These are phyloP conservation scores for Urophycis tenuis DNA, from an alignment of 2,797 vertebrate genomes.

Conservation along the genomic window DNA sequence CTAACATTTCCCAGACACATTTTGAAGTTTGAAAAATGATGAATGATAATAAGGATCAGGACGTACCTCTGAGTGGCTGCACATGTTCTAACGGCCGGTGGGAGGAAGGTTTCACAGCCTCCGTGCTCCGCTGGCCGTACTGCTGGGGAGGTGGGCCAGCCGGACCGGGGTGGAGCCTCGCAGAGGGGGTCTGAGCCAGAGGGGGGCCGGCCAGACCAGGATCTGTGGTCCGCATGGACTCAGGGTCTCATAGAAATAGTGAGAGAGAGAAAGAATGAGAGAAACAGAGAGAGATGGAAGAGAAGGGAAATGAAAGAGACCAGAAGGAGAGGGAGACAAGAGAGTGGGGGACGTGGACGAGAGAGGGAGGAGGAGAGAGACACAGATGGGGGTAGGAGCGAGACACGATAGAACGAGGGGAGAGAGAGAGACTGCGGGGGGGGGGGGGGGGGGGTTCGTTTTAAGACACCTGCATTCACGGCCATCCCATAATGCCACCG, in stretches of 20 bases:
- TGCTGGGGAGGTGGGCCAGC: slow-evolving; percentile 2
- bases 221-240: neutral
- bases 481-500: slow-evolving; percentile 52
- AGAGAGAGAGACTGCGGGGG: slow-evolving; percentile 31
- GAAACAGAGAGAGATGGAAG: neutral
- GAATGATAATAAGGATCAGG: neutral
- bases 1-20: neutral
- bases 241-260: neutral
- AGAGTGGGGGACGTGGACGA: neutral
- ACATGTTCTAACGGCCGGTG: slow-evolving; percentile 13
- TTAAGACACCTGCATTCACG: slow-evolving; percentile 60
- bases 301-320: neutral
- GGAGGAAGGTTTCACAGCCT: neutral
- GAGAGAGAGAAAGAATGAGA: neutral
- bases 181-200: no score
- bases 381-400: no score
- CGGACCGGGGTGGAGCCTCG: no score
- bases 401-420: neutral
- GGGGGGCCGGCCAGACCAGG: no score
- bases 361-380: slow-evolving; percentile 6
- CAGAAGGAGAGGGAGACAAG: neutral
- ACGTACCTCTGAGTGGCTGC: slow-evolving; percentile 55
- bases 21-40: neutral
- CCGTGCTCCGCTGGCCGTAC: neutral
- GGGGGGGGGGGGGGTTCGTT: slow-evolving; percentile 31